Conservation (phyloP, 2,888 invertebrate species). For the Aquatica leii region DNA sequence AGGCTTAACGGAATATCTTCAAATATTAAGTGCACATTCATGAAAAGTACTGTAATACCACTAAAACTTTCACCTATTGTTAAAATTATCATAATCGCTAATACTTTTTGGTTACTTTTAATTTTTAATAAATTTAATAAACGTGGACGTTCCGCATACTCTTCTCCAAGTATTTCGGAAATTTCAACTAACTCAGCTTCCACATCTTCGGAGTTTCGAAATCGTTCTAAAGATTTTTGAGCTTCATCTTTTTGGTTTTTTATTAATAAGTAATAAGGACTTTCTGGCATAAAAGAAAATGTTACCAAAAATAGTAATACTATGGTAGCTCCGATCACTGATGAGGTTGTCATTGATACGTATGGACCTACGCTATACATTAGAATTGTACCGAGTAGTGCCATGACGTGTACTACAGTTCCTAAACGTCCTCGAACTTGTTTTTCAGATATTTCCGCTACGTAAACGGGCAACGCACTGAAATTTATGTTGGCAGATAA, state of each 20-base stretch:
- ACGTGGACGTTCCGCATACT: no score
- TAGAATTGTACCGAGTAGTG: constrained; percentile 62
- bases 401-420: constrained; percentile 66
- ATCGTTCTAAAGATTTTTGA: constrained; percentile 63
- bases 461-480: constrained; percentile 64
- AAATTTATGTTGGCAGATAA: constrained; percentile 61
- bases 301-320: constrained; percentile 65
- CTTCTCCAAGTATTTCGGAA: no score
- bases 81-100: constrained; percentile 23
- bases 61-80: constrained; percentile 24
- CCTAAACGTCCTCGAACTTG: constrained; percentile 70
- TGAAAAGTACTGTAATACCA: constrained; percentile 26
- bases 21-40: constrained; percentile 30
- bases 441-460: constrained; percentile 67
- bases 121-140: constrained; percentile 24
- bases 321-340: constrained; percentile 65
- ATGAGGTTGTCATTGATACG: constrained; percentile 63
- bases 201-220: constrained; percentile 62
- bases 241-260: constrained; percentile 59
- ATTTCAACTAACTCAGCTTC: constrained; percentile 50
- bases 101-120: constrained; percentile 26
- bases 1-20: constrained; percentile 21
- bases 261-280: constrained; percentile 62
- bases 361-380: constrained; percentile 69
- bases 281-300: constrained; percentile 71